Evolutionary conservation across 2,797 vertebrate genomes (phyloP), one percentile per base, ranked within the genome.

Genomic region (Menidia menidia): DNA sequence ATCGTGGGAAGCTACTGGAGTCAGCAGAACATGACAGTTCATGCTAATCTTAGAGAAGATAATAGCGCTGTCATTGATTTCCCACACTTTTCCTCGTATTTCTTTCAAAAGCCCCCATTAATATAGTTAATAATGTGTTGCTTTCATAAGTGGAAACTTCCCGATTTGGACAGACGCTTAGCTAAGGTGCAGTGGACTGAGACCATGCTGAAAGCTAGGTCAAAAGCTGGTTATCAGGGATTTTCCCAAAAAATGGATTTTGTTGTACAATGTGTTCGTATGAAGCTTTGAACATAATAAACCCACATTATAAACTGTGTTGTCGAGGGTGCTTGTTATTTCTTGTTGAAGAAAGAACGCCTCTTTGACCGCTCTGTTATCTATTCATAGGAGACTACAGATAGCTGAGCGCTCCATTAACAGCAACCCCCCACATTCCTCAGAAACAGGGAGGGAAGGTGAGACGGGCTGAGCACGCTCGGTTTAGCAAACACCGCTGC

Each of bases 361-460:
- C 6, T 14, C 41, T 39, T 43, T 62, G 48, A 39, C 58, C 64
- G 47, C 6, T 25, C 19, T 75, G 43, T 60, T 33, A 69, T 77
- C 59, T 77, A 56, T 73, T 78, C 64, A 13, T 55, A 69, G 51
- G 16, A 5, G 0, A 10, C 47, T 35, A 39, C 63, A 44, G 71
- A 82, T 69, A 64, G 50, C 62, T 1, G 2, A 60, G 51, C 44
- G n/a, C 25, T 66, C 68, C 58, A 64, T 77, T 81, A 66, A 58
- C 87, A 78, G 75, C 63, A 56, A 30, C 51, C 44, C 74, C 76
- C 73, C 60, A 88, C 64, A 90, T 86, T 88, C 87, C 86, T 78
- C 88, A 75, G 53, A 52, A 63, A 63, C 74, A 84, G 65, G 75
- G 35, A 83, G 85, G 70, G 25, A 30, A 51, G 48, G 58, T 84